A percentile compares a stretch with the other conserved stretches of the same genome.
phyloP scores from a whole-genome alignment of 1,140 invertebrate genomes.

The Nephotettix cincticeps region DNA sequence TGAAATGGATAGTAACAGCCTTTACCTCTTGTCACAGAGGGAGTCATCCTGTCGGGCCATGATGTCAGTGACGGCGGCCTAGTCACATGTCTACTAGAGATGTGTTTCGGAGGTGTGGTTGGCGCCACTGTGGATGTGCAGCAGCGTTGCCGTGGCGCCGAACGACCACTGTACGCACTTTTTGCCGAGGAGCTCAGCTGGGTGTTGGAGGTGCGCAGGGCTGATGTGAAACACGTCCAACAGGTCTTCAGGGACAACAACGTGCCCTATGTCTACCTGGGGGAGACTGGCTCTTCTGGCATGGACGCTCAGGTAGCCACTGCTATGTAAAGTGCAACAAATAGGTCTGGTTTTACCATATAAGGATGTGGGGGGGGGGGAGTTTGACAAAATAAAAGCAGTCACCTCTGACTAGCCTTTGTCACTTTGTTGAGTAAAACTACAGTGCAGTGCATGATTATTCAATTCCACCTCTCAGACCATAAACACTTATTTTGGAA shows the following conservation, averaged over 20 bases:
- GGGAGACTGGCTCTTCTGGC: constrained; percentile 63
- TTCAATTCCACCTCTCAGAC: too few species aligned
- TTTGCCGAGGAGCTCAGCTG: constrained; percentile 93
- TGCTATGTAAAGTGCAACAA: too few species aligned
- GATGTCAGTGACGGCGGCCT: constrained; percentile 97
- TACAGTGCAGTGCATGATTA: too few species aligned
- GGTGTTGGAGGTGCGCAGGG: constrained; percentile 75
- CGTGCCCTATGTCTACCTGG: constrained; percentile 72
- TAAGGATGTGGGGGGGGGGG: too few species aligned
- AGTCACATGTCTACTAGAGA: constrained; percentile 87
- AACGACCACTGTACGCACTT: constrained; percentile 61
- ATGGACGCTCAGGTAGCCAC: constrained; percentile 59
- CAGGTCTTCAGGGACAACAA: constrained; percentile 57
- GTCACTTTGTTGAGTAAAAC: too few species aligned
- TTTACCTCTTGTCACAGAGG: too few species aligned
- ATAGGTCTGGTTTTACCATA: too few species aligned
- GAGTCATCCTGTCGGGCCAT: constrained; percentile 77
- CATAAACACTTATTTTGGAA: too few species aligned
- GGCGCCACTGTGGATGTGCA: constrained; percentile 69
- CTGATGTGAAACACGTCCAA: constrained; percentile 58
- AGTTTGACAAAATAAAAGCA: too few species aligned
- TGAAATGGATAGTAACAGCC: too few species aligned
- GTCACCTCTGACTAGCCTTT: too few species aligned
- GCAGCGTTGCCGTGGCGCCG: constrained; percentile 48
- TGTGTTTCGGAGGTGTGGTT: constrained; percentile 90